Conservation (phyloP, 1,140 invertebrate species). For the Achroia grisella region DNA sequence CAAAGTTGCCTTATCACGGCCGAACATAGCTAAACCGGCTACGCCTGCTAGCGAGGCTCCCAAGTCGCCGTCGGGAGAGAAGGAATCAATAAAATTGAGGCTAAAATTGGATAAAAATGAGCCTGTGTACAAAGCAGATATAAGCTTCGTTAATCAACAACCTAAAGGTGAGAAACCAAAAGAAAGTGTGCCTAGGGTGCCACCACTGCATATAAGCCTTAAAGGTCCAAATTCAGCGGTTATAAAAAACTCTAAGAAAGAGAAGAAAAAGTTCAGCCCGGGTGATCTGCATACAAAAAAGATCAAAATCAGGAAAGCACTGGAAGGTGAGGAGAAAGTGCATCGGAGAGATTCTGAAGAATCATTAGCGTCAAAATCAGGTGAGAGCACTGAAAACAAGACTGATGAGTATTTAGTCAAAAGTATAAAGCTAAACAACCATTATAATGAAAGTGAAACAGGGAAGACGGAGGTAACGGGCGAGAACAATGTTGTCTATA, state of each 20-base stretch:
- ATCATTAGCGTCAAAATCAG: slow-evolving; percentile 40
- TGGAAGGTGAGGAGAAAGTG: slow-evolving; percentile 59
- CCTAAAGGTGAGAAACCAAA: slow-evolving; percentile 49
- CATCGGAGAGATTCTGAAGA: slow-evolving; percentile 60
- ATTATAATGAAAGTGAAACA: slow-evolving; percentile 44
- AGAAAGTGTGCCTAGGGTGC: slow-evolving; percentile 85
- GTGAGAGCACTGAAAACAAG: slow-evolving; percentile 52
- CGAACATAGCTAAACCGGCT: slow-evolving; percentile 42
- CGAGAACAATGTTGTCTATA: slow-evolving; percentile 60
- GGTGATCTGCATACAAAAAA: slow-evolving; percentile 70
- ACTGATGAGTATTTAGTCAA: slow-evolving; percentile 64
- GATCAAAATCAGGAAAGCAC: slow-evolving; percentile 61
- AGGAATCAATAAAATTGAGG: slow-evolving; percentile 88
- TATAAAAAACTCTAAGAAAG: slow-evolving; percentile 86
- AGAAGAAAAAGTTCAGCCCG: slow-evolving; percentile 78
- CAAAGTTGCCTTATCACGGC: slow-evolving; percentile 56
- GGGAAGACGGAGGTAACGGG: slow-evolving; percentile 48
- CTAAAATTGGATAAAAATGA: slow-evolving; percentile 89
- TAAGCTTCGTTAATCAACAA: slow-evolving; percentile 77
- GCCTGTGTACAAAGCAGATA: slow-evolving; percentile 87
- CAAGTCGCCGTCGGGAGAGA: slow-evolving; percentile 59
- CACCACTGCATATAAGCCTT: slow-evolving; percentile 91
- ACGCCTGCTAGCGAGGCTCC: slow-evolving; percentile 58
- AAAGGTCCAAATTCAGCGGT: slow-evolving; percentile 90
- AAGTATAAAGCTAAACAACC: slow-evolving; percentile 57